These are phyloP conservation scores for Patiria miniata DNA, from an alignment of 35 echinoderm and acorn worm genomes.

Conservation along the genomic window DNA sequence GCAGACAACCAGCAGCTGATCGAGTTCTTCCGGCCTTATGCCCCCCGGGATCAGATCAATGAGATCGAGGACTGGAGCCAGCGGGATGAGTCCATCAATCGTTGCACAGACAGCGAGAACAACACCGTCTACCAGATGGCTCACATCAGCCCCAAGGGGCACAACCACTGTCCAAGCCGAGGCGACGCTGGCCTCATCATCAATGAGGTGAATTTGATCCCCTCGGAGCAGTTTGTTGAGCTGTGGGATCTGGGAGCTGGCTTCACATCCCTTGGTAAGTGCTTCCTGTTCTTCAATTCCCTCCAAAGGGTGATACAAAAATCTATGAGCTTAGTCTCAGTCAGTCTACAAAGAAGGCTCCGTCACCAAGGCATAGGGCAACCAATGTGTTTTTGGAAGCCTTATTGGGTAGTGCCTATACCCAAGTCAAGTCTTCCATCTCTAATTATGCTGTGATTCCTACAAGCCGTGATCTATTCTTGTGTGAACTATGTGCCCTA, in stretches of 20 bases:
- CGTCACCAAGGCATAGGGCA: no score
- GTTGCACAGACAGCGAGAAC: conserved; percentile 43
- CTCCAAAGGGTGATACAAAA: no score
- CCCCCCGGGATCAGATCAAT: conserved; percentile 3
- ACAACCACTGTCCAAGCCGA: conserved; percentile 62
- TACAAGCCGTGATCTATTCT: no score
- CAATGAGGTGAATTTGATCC: conserved; percentile 78
- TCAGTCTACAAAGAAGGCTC: no score
- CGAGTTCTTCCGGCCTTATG: conserved; percentile 45
- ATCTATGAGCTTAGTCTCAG: no score
- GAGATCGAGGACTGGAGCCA: conserved; percentile 11
- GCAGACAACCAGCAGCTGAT: conserved; percentile 41
- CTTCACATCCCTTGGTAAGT: conserved; percentile 75
- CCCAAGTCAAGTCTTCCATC: no score
- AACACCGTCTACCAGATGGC: conserved; percentile 25
- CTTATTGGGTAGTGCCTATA: no score
- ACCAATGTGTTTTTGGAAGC: no score
- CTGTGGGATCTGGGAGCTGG: conserved; percentile 86
- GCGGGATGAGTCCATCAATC: conserved; percentile 75
- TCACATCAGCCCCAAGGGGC: conserved; percentile 68
- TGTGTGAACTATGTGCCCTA: no score
- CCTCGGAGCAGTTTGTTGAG: conserved; percentile 76
- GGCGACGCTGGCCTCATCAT: conserved; percentile 65
- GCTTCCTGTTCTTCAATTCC: neutral
- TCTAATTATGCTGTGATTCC: no score